Base-by-base conservation (phyloP, 2,797 vertebrate genomes). In the Protonibea diacanthus region DNA sequence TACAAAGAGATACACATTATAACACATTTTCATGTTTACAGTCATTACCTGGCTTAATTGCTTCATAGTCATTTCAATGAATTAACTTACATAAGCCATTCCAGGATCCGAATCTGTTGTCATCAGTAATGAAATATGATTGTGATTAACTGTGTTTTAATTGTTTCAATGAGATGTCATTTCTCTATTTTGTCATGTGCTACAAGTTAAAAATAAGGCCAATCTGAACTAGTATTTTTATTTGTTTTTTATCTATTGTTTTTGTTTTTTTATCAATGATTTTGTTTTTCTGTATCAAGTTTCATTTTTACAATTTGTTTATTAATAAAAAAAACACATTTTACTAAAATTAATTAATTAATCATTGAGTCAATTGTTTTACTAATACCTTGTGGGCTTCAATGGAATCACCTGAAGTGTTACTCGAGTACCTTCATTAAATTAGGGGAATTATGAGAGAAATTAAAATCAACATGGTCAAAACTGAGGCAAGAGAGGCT, bases 21-120 rank as follows among this genome's bases (percentile, higher is more conserved):
- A 23, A 62, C 27, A 66, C 8, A 57, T 20, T 60, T 67, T 69
- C 0, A 74, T 82, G 76, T 88, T 89, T 80, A 86, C 85, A 82
- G 62, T 51, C 7, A 44, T 33, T 4, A 29, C 8, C n/a, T 73
- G 21, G 20, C 21, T 38, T 9, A 38, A 68, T 73, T 5, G 18
- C 40, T 47, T 68, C 1, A 5, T 12, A 15, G 33, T 8, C 33
- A 38, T 38, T 38, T 38, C 33, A 38, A 2, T 38, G 33, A 38
- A 38, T 38, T 9, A 38, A 38, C 33, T 38, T 38, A 38, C 33
- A 9, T 33, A 33, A 9, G 33, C 33, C 33, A 33, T 33, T 33
- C 7, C 33, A 33, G 33, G 33, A 33, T 33, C 7, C 8, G 33
- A 33, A 33, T 33, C 33, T 33, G 33, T 9, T 8, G 33, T 33